Evolutionary conservation across 2,888 invertebrate genomes (phyloP).

Genomic region (Stenoptilia bipunctidactyla): DNA sequence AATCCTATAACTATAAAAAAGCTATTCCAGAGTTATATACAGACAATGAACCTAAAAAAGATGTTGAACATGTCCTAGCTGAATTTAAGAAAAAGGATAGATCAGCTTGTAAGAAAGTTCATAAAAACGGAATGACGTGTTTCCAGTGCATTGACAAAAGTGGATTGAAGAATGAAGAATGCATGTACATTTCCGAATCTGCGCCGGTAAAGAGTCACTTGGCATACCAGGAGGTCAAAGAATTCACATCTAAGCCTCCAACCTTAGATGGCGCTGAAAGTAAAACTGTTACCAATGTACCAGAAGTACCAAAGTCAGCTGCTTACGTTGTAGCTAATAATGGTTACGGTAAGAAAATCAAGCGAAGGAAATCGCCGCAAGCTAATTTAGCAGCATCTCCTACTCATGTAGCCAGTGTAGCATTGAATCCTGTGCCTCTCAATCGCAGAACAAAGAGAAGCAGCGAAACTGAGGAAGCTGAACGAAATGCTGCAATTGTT

Average conservation of each 20-base stretch:
- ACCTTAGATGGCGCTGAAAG: conserved; percentile 49
- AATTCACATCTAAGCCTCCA: conserved; percentile 65
- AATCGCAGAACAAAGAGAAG: conserved; percentile 42
- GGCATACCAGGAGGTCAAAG: conserved; percentile 76
- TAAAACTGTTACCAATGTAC: conserved; percentile 43
- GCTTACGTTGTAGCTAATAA: conserved; percentile 46
- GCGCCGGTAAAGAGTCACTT: conserved; percentile 75
- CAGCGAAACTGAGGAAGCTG: conserved; percentile 38
- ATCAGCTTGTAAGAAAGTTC: conserved; percentile 78
- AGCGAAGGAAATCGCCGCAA: conserved; percentile 49
- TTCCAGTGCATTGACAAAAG: conserved; percentile 78
- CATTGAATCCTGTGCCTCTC: conserved; percentile 15
- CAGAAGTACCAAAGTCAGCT: conserved; percentile 40
- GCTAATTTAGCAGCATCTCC: conserved; percentile 26
- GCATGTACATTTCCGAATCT: conserved; percentile 81
- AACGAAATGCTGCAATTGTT: conserved; percentile 34
- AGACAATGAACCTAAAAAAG: conserved; percentile 72
- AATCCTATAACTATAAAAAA: conserved; percentile 59
- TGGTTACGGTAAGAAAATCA: conserved; percentile 48
- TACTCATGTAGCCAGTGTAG: conserved; percentile 27
- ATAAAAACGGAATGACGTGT: conserved; percentile 82
- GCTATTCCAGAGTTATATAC: conserved; percentile 59
- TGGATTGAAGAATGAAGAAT: conserved; percentile 82
- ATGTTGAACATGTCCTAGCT: conserved; percentile 78
- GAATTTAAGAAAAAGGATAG: conserved; percentile 81